Conservation (phyloP, 2,888 invertebrate genomes). For the Monoplex corrugatus region DNA sequence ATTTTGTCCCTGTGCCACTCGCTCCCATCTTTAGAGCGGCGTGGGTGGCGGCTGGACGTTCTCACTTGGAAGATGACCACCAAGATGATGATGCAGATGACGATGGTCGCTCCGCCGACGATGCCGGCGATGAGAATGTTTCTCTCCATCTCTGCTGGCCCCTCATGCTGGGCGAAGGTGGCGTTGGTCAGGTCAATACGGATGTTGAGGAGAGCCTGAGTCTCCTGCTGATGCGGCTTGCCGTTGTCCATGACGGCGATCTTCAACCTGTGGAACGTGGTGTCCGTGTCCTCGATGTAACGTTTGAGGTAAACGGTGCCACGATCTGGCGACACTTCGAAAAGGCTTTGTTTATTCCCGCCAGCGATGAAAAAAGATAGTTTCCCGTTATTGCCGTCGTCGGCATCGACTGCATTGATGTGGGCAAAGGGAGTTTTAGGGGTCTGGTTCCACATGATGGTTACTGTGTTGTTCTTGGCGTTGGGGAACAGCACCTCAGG, state of each 20-base stretch:
- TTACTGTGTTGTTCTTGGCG: slow-evolving; percentile 70
- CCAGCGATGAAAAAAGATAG: slow-evolving; percentile 97
- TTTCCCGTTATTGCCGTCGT: slow-evolving; percentile 95
- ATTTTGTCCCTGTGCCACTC: slow-evolving; percentile 59
- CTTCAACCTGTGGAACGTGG: slow-evolving; percentile 88
- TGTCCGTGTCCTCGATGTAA: slow-evolving; percentile 91
- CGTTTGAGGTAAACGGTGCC: slow-evolving; percentile 93
- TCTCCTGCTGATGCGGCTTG: slow-evolving; percentile 86
- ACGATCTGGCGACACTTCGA: slow-evolving; percentile 94
- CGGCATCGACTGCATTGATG: slow-evolving; percentile 94
- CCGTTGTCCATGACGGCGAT: slow-evolving; percentile 95
- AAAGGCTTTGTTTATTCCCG: slow-evolving; percentile 95
- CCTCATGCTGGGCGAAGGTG: slow-evolving; percentile 53
- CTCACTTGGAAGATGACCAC: slow-evolving; percentile 57
- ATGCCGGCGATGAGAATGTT: slow-evolving; percentile 59
- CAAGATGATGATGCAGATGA: slow-evolving; percentile 58
- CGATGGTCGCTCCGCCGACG: slow-evolving; percentile 57
- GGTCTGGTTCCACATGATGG: slow-evolving; percentile 66
- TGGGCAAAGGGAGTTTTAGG: slow-evolving; percentile 80
- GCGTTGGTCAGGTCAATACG: slow-evolving; percentile 59
- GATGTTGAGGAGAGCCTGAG: slow-evolving; percentile 53
- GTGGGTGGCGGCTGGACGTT: slow-evolving; percentile 18
- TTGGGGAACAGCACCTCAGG: slow-evolving; percentile 83
- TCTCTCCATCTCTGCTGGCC: slow-evolving; percentile 48
- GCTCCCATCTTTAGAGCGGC: background rate